A percentile compares a stretch with the other conserved stretches of the same genome.
phyloP scores from a whole-genome alignment of 1,140 invertebrate species.

The Calosoma granatense region DNA sequence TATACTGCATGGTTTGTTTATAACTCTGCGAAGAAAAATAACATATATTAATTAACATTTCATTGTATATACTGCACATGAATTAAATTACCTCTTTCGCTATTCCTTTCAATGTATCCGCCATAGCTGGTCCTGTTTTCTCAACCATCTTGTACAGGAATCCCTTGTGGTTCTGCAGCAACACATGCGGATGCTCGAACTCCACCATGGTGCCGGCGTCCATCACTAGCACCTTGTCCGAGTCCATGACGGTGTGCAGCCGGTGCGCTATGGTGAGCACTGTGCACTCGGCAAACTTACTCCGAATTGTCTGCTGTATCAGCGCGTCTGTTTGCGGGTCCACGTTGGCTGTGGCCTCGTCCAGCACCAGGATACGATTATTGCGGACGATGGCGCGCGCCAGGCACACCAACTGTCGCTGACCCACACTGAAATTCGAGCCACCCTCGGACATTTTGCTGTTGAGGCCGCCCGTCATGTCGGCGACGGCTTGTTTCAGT shows the following conservation, averaged over 20 bases:
- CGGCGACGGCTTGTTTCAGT: constrained; percentile 35
- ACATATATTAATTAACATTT: background rate
- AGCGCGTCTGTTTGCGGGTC: constrained; percentile 52
- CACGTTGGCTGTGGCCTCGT: constrained; percentile 66
- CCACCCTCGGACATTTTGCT: constrained; percentile 48
- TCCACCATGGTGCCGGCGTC: constrained; percentile 49
- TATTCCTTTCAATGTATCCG: constrained; percentile 30
- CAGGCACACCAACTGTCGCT: constrained; percentile 66
- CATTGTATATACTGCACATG: background rate
- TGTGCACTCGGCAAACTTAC: constrained; percentile 48
- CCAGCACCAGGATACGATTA: constrained; percentile 55
- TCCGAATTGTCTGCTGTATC: constrained; percentile 52
- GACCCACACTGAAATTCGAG: constrained; percentile 56
- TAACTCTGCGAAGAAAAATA: background rate
- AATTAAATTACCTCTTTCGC: constrained; percentile 34
- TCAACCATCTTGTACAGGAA: constrained; percentile 36
- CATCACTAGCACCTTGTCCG: constrained; percentile 42
- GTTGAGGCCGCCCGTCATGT: constrained; percentile 33
- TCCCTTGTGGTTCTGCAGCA: constrained; percentile 41
- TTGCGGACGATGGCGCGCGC: constrained; percentile 59
- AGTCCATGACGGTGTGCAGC: constrained; percentile 44
- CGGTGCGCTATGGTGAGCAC: constrained; percentile 52
- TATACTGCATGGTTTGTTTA: too few species aligned
- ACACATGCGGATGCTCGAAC: constrained; percentile 52
- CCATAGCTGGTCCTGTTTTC: constrained; percentile 37